These are phyloP conservation scores for Addax nasomaculatus DNA, from an alignment of 2,113 vertebrate species.

Conservation along the genomic window DNA sequence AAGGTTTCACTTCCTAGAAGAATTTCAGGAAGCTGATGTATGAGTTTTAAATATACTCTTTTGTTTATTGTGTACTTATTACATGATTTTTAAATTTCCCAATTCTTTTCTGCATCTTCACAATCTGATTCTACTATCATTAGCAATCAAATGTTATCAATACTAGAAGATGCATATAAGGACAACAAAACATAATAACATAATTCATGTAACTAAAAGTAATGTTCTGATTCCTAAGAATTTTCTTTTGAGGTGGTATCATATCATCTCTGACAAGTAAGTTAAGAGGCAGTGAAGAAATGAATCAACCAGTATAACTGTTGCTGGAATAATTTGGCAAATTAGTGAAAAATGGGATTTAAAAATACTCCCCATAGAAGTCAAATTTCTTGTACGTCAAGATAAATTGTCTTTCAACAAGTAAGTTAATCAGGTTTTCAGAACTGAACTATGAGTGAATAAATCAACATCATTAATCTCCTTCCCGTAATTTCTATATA, in stretches of 20 bases:
- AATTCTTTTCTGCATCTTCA: neutral
- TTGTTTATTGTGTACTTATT: neutral
- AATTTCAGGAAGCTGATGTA: neutral
- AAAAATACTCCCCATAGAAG: neutral
- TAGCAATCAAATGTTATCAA: neutral
- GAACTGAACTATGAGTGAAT: conserved; percentile 12
- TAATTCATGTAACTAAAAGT: neutral
- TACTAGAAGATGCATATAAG: neutral
- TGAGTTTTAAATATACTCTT: neutral
- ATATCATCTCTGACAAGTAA: neutral
- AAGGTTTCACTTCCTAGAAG: neutral
- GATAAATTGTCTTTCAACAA: conserved; percentile 1
- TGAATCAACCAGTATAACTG: neutral
- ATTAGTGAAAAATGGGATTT: neutral
- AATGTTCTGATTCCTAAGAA: neutral
- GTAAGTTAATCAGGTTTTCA: conserved; percentile 22
- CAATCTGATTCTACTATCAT: neutral
- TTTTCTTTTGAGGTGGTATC: neutral
- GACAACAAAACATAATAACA: neutral
- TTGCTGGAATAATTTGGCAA: neutral
- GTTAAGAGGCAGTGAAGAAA: neutral
- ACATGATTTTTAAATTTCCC: neutral
- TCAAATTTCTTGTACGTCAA: neutral
- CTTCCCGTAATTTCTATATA: conserved; percentile 19
- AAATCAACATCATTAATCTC: neutral